A percentile compares a stretch with the other conserved stretches of the same genome.
Conservation (phyloP, 2,797 vertebrate species). For the Momotus momota region DNA sequence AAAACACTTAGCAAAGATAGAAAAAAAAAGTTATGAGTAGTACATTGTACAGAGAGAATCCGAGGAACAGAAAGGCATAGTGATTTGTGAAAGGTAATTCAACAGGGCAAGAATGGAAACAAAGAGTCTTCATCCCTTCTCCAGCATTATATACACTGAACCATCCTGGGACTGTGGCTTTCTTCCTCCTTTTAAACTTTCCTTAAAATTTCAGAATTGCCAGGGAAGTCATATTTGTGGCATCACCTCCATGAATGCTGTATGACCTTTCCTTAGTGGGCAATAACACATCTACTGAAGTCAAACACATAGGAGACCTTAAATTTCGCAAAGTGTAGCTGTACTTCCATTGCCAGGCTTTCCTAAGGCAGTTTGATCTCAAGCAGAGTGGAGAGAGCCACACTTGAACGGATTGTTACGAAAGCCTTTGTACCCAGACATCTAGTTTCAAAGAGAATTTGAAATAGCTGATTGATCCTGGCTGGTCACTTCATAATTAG, state of each 20-base stretch:
- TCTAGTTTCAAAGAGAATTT: background rate
- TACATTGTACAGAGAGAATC: background rate
- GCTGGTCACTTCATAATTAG: background rate
- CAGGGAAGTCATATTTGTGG: accelerated
- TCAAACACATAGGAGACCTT: background rate
- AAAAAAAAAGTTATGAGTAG: background rate
- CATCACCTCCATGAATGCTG: background rate
- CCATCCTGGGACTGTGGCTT: background rate
- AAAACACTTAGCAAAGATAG: background rate
- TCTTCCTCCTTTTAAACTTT: background rate
- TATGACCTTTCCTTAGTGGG: background rate
- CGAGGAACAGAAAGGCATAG: background rate
- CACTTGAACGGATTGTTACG: background rate
- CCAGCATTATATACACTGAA: background rate
- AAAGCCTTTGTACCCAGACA: accelerated
- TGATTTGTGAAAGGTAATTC: background rate
- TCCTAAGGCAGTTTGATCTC: background rate
- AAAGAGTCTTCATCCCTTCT: background rate
- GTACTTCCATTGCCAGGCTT: background rate
- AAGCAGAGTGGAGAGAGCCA: background rate
- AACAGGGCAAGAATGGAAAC: background rate
- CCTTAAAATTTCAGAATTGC: background rate
- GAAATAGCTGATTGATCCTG: background rate
- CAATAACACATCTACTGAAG: background rate
- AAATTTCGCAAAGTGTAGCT: background rate